Evolutionary conservation across 1,140 invertebrate species (phyloP).

Genomic region (Bombus polaris): DNA sequence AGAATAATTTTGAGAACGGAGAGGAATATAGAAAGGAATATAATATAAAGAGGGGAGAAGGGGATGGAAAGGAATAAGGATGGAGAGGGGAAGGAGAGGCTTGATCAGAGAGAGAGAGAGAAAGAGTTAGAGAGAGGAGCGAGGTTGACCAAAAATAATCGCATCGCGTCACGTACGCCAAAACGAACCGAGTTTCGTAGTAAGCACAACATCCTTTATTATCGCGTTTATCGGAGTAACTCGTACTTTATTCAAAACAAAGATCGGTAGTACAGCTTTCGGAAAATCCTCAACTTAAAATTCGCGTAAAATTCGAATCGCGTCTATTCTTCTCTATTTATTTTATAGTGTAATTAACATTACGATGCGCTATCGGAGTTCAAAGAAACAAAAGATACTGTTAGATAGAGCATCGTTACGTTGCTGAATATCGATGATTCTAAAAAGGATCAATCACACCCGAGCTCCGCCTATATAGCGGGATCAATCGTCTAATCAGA

Average conservation of each 20-base stretch:
- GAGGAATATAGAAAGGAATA: not conserved
- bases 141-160: conserved; percentile 18
- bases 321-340: not conserved
- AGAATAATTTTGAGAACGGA: not conserved
- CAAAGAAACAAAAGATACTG: too few species aligned
- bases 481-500: not conserved
- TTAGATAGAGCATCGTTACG: too few species aligned
- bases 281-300: not conserved
- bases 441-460: not conserved
- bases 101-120: too few species aligned
- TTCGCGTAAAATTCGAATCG: not conserved
- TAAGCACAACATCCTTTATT: not conserved
- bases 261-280: not conserved
- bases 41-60: not conserved
- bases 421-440: not conserved
- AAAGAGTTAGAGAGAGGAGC: too few species aligned
- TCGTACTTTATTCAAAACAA: not conserved
- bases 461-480: too few species aligned
- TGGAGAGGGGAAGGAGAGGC: too few species aligned
- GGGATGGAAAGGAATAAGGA: not conserved
- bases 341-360: not conserved
- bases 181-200: not conserved
- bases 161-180: not conserved
- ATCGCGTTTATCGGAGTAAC: not conserved
- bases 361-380: not conserved